These are phyloP conservation scores for Polyploca ridens DNA, from an alignment of 2,888 invertebrate species.

Conservation along the genomic window DNA sequence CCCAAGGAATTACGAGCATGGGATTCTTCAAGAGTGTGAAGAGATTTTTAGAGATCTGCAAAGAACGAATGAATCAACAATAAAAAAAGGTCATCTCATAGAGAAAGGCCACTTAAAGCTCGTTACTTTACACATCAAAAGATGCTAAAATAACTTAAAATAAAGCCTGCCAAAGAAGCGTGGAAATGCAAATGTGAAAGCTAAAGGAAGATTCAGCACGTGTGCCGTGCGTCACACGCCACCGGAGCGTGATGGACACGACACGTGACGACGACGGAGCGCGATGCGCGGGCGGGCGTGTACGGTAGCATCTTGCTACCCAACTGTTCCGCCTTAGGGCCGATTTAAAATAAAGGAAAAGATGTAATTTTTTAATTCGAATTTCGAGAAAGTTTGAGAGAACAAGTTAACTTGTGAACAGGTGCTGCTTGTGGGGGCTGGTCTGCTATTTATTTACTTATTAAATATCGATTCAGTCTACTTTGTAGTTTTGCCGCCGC, in stretches of 20 bases:
- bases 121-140: background rate
- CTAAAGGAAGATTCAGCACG: constrained; percentile 5
- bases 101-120: too few species aligned
- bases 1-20: too few species aligned
- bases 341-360: too few species aligned
- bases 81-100: background rate
- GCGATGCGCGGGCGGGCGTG: background rate
- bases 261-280: constrained; percentile 11
- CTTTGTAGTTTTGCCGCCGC: too few species aligned
- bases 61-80: too few species aligned
- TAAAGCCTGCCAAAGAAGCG: background rate
- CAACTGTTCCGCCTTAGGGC: background rate
- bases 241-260: constrained; percentile 10
- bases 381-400: background rate
- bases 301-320: background rate
- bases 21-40: too few species aligned
- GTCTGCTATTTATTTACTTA: too few species aligned
- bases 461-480: too few species aligned
- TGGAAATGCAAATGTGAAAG: background rate
- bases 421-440: too few species aligned
- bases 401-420: too few species aligned
- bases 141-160: background rate
- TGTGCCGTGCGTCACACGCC: constrained; percentile 2
- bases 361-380: background rate
- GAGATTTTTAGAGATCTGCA: too few species aligned